Base-by-base conservation (phyloP, 2,113 vertebrate genomes). In the Brachyhypopomus occidentalis region DNA sequence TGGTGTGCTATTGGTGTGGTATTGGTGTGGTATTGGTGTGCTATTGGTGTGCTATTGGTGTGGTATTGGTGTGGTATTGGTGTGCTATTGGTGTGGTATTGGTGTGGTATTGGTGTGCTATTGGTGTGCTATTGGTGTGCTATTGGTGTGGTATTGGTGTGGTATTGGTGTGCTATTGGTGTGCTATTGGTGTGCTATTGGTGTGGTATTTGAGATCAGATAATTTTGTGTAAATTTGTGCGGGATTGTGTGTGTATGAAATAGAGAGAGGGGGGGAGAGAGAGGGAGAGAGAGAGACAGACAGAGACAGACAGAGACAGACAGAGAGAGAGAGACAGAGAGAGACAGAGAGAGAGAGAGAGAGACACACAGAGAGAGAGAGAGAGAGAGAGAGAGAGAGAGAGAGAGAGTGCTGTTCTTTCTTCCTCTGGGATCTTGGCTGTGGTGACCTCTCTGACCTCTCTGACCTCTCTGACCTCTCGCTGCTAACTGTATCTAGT, bases 401-500 rank as follows among this genome's bases (percentile, higher is more conserved):
- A 45, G 41, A 45, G 41, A 45, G 58, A n/a, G 1, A 25, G 25
- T 6, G 16, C 20, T 20, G 3, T 17, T 19, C 2, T 7, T 66
- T 5, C 19, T 36, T 36, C 64, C 64, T 67, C 64, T 64, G 62
- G 48, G 79, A 81, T 62, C 52, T 59, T 75, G 25, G 62, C 71
- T 55, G 5, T 3, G 59, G 64, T 62, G 56, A 27, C 59, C 78
- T 45, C 23, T 27, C 11, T 34, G 17, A 17, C 56, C 55, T 62
- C 69, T 38, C 38, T 67, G 41, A 14, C 45, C 56, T 64, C 56
- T 58, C n/a, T 59, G 41, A 59, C n/a, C 25, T 78, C 58, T 59
- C 89, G 90, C 91, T 80, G 77, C 80, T 64, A n/a, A 85, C 83
- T 80, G 78, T 85, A 70, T 84, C 81, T 79, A 72, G 72, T 38